Conservation (phyloP, 2,888 invertebrate species). For the Neoaliturus tenellus region DNA sequence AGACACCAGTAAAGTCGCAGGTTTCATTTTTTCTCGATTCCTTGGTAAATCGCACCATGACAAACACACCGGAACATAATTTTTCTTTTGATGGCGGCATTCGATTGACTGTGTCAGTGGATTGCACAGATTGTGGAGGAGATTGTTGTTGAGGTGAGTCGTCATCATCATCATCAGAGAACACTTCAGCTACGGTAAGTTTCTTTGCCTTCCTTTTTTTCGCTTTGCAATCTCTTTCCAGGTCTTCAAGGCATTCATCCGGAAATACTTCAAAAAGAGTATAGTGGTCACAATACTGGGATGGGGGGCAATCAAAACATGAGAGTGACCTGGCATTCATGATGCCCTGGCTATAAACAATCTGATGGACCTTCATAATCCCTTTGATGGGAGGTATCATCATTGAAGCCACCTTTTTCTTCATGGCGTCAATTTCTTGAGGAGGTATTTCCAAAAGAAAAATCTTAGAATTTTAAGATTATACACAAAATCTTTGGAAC, state of each 20-base stretch:
- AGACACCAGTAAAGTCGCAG: background rate
- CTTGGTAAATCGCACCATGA: background rate
- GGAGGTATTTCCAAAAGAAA: background rate
- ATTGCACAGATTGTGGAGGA: background rate
- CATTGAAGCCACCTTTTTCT: background rate
- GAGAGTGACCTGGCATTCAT: background rate
- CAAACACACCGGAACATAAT: background rate
- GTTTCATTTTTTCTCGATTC: background rate
- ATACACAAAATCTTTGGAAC: background rate
- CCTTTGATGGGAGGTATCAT: background rate
- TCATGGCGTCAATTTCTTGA: background rate
- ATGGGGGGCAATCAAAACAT: background rate
- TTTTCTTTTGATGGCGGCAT: background rate
- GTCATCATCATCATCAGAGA: background rate
- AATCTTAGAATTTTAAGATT: background rate
- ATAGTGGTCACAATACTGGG: background rate
- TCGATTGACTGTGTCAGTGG: background rate
- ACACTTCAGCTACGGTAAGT: background rate
- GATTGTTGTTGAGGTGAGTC: background rate
- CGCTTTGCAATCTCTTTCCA: background rate
- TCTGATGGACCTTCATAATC: conserved; percentile 16
- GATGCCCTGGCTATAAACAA: background rate
- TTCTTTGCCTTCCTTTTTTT: background rate
- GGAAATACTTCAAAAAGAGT: background rate
- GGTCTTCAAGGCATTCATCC: background rate